Evolutionary conservation across 2,113 vertebrate species (phyloP), one percentile per base, ranked within the genome.

Genomic region (Strigops habroptila): DNA sequence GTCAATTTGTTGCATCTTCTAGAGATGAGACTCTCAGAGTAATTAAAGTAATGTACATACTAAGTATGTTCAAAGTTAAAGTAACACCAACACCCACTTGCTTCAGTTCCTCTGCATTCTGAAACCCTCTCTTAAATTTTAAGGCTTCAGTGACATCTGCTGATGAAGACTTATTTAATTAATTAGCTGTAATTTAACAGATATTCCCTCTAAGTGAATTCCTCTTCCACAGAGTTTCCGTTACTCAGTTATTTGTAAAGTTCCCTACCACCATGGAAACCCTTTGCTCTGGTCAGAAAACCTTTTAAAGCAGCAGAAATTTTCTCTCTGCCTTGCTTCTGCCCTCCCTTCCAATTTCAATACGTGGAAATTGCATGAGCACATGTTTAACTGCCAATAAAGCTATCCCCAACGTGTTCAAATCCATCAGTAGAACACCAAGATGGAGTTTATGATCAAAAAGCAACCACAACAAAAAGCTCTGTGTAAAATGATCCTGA

Each of bases 121-220:
- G 33, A 93, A 93, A 75, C 90, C 51, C 64, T 80, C 30, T 84
- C 51, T 41, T 60, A 70, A 83, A 81, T 88, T 33, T 90, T 88
- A 86, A 68, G 33, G 51, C 82, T 95, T 95, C 90, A 90, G 88
- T 94, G 92, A 95, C 92, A 96, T 88, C 88, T 96, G 88, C 85
- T 92, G 76, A 95, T 75, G 51, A 83, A 88, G 76, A 44, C 39
- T 25, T 83, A 30, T 63, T 64, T 95, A 81, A 92, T 92, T 93
- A 77, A 88, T 91, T 57, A 35, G 33, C 28, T 85, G 25, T 18
- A 85, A 89, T 82, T 55, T 89, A 87, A 73, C 39, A 69, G 35
- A 48, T 65, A 44, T 27, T 82, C n/a, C 17, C 73, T 79, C 24
- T 21, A 70, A 79, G 17, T 39, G 31, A 94, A 57, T 28, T 44